phyloP scores from a whole-genome alignment of 1,140 invertebrate genomes.

The Drosophila bifasciata region DNA sequence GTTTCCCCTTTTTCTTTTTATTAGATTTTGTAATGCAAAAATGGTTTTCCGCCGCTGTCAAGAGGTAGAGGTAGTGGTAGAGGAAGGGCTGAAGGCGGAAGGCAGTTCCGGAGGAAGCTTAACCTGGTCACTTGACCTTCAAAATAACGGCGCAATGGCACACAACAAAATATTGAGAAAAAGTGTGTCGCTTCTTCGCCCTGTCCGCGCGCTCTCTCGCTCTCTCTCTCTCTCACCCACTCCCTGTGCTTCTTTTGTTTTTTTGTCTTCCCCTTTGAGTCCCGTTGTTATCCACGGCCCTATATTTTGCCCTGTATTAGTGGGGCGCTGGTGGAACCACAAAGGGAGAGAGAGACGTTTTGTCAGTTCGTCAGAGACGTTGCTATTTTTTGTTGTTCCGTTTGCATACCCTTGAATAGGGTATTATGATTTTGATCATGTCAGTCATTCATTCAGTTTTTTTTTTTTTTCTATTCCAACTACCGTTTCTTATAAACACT shows the following conservation, averaged over 20 bases:
- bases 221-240: conserved; percentile 32
- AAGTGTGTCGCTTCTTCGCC: conserved; percentile 44
- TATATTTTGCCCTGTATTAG: conserved; percentile 18
- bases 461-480: neutral
- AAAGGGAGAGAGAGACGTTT: conserved; percentile 32
- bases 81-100: conserved; percentile 1
- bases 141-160: conserved; percentile 72
- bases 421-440: no score
- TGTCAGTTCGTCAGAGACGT: conserved; percentile 48
- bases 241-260: conserved; percentile 42
- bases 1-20: conserved; percentile 49
- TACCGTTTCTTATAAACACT: neutral
- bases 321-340: conserved; percentile 1
- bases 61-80: neutral
- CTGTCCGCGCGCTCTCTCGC: no score
- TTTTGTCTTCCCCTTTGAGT: conserved; percentile 33
- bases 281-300: conserved; percentile 27
- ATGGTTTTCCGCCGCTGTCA: conserved; percentile 58
- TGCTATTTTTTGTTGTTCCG: conserved; percentile 49
- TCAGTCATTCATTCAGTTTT: conserved; percentile 7
- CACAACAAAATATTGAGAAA: conserved; percentile 46
- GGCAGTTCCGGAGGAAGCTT: conserved; percentile 46
- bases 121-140: conserved; percentile 66
- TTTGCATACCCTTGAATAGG: no score
- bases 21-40: conserved; percentile 70